phyloP scores from a whole-genome alignment of 1,140 invertebrate species.

The Akabosia matsudoensis region DNA sequence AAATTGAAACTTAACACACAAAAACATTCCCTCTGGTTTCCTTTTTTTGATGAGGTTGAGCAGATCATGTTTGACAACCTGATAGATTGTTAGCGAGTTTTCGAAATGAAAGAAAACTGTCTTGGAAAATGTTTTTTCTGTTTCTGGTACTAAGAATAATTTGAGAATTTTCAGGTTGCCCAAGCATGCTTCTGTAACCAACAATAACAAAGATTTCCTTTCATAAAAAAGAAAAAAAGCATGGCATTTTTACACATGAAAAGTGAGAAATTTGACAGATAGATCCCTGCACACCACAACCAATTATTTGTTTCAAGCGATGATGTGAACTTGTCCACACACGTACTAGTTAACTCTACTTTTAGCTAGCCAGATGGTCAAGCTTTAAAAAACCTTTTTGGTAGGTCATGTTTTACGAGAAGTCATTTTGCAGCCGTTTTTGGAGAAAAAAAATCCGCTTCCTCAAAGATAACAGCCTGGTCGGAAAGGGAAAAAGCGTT shows the following conservation, averaged over 20 bases:
- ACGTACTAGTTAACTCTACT: not conserved
- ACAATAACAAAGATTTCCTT: not conserved
- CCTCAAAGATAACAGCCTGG: not conserved
- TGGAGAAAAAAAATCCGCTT: not conserved
- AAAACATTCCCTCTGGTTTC: no score
- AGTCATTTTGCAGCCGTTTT: not conserved
- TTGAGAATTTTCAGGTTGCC: not conserved
- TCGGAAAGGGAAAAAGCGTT: not conserved
- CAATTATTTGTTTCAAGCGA: not conserved
- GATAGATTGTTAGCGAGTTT: not conserved
- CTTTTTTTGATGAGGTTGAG: not conserved
- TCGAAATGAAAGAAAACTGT: no score
- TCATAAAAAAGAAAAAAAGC: not conserved
- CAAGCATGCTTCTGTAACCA: not conserved
- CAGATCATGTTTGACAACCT: not conserved
- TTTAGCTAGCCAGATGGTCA: not conserved
- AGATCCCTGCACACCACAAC: not conserved
- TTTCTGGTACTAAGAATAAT: not conserved
- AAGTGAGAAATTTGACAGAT: not conserved
- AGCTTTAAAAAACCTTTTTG: not conserved
- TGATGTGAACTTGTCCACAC: not conserved
- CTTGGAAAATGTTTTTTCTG: no score
- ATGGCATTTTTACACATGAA: not conserved
- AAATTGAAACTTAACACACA: not conserved
- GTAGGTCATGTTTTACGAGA: not conserved